Evolutionary conservation across 1,140 invertebrate genomes (phyloP).

Genomic region (Aphis craccivora): DNA sequence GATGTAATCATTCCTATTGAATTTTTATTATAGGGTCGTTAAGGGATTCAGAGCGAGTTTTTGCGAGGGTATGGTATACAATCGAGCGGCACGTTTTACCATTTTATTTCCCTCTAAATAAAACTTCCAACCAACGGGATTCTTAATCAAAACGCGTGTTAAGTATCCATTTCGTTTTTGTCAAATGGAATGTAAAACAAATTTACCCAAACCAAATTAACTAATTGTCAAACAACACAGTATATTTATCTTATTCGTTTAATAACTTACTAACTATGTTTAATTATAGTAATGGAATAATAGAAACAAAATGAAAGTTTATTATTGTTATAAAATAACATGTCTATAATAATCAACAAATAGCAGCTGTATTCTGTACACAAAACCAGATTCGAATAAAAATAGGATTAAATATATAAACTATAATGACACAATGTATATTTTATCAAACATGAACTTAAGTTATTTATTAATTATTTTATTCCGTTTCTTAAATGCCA

Average conservation of each 20-base stretch:
- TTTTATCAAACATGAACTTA: background rate
- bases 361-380: background rate
- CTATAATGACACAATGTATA: background rate
- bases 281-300: constrained; percentile 18
- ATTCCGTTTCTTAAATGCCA: background rate
- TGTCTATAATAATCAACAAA: background rate
- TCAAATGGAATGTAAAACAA: constrained; percentile 22
- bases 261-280: background rate
- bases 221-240: constrained; percentile 10
- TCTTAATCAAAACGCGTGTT: constrained; percentile 40
- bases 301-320: background rate
- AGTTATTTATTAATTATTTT: background rate
- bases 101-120: constrained; percentile 26
- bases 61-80: background rate
- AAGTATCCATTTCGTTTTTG: constrained; percentile 11
- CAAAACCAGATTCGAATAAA: background rate
- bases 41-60: constrained; percentile 30
- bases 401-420: background rate
- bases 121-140: constrained; percentile 31
- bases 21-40: constrained; percentile 37
- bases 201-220: background rate
- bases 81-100: background rate
- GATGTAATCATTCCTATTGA: constrained; percentile 40
- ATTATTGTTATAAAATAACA: background rate
- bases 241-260: constrained; percentile 9